Conservation (phyloP, 2,797 vertebrate species). For the Schizopygopsis malacanthus region DNA sequence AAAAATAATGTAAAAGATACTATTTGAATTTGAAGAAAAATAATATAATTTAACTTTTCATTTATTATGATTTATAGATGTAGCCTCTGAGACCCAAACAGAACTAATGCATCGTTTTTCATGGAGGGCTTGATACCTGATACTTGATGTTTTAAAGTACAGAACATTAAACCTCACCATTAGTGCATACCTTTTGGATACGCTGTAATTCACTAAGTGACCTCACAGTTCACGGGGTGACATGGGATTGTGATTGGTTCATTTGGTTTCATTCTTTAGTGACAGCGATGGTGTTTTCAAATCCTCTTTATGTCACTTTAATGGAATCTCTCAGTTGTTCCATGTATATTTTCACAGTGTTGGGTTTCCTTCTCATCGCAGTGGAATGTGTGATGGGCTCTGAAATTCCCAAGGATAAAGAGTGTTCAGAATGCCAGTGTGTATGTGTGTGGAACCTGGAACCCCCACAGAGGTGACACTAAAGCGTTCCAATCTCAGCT, state of each 20-base stretch:
- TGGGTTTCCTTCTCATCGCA: slow-evolving; percentile 54
- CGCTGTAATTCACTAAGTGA: neutral
- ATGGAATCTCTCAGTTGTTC: slow-evolving; percentile 47
- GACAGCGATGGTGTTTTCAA: slow-evolving; percentile 20
- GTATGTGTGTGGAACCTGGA: slow-evolving; percentile 41
- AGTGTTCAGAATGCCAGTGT: slow-evolving; percentile 41
- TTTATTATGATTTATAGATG: neutral
- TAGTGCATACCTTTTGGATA: slow-evolving; percentile 27
- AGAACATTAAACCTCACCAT: slow-evolving; percentile 9
- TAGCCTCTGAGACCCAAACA: neutral
- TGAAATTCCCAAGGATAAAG: slow-evolving; percentile 38
- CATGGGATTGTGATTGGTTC: neutral
- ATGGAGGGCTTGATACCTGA: neutral
- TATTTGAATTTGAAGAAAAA: neutral
- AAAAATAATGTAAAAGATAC: neutral
- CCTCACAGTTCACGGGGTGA: slow-evolving; percentile 23
- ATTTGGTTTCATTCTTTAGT: slow-evolving; percentile 24
- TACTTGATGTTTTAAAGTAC: neutral
- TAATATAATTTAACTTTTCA: neutral
- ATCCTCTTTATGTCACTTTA: slow-evolving; percentile 36
- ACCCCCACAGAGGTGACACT: slow-evolving; percentile 35
- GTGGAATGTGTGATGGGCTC: slow-evolving; percentile 43
- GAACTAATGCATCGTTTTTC: neutral
- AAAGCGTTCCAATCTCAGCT: slow-evolving; percentile 37
- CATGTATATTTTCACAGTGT: slow-evolving; percentile 48